A percentile compares a stretch with the other conserved stretches of the same genome.
Evolutionary conservation across 2,888 invertebrate species (phyloP).

Genomic region (Electrophaes corylata): DNA sequence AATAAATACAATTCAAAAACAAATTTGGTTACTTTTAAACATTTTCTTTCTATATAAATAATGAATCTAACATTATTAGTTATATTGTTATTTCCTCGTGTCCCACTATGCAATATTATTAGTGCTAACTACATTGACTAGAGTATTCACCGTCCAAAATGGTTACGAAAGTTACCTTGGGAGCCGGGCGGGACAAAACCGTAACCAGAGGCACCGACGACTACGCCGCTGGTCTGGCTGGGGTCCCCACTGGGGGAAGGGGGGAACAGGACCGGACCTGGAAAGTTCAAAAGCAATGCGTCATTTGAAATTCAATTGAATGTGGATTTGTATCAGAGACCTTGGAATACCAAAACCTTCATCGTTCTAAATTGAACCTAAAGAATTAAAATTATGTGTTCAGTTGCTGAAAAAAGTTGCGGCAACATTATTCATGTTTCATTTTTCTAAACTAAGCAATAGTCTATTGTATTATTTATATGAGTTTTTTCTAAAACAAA

Average conservation of each 20-base stretch:
- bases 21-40: not conserved
- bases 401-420: not conserved
- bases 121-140: constrained; percentile 73
- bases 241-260: constrained; percentile 87
- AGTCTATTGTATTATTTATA: too few species aligned
- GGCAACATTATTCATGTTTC: too few species aligned
- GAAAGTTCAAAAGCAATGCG: constrained; percentile 42
- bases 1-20: not conserved
- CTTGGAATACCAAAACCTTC: constrained; percentile 13
- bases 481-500: too few species aligned
- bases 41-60: not conserved
- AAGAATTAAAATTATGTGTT: not conserved
- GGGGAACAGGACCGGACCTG: constrained; percentile 93
- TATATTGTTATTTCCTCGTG: constrained; percentile 35
- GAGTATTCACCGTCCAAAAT: constrained; percentile 68
- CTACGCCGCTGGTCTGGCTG: constrained; percentile 90
- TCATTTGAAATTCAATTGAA: constrained; percentile 29
- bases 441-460: too few species aligned
- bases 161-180: constrained; percentile 88
- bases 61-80: not conserved
- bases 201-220: constrained; percentile 92
- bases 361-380: not conserved
- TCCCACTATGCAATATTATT: constrained; percentile 51
- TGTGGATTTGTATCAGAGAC: constrained; percentile 5
- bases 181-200: constrained; percentile 92